Evolutionary conservation across 2,888 invertebrate genomes (phyloP), one percentile per base, ranked within the genome.

Genomic region (Cabera pusaria): DNA sequence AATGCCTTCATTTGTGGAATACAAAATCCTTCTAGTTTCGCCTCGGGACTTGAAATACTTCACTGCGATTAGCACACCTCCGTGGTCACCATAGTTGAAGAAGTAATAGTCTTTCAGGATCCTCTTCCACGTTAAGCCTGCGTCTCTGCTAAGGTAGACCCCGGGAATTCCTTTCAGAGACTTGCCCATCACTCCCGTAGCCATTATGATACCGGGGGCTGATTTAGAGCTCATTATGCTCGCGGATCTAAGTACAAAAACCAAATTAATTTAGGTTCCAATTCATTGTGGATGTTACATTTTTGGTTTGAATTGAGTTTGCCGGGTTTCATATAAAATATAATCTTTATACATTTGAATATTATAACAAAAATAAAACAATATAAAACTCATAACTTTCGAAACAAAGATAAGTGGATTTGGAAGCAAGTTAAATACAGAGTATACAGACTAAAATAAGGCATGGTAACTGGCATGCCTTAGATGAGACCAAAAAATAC

Each of bases 21-120:
- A 97, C 51, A 94, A 78, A 31, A 98, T 91, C 59, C 94, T 92
- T 49, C 93, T 91, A 0, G 97, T 97, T 71, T 95, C 94, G 0
- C 94, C 94, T 32, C 92, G 90, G 0, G 91, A 90, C 70, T 94
- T 95, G 75, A 93, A 95, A 67, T 94, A 95, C 62, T 94, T 94
- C 0, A 96, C 96, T 0, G 97, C 97, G 0, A 97, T 94, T 11
- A 97, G 74, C 0, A 97, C 90, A 8, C 97, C 97, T 0, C 97
- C 97, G 67, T 97, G 96, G 80, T 98, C 97, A 1, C 97, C 97
- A 83, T 96, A 94, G 64, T 95, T 95, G 77, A 96, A 96, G 77
- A 95, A 94, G 64, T 95, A 95, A 61, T 94, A 93, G 49, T 95
- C 96, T 62, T 93, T 93, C 2, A 96, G 81, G 29, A 95, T 93